Conservation (phyloP, 2,797 vertebrate genomes). For the Orientallactaga sibirica region DNA sequence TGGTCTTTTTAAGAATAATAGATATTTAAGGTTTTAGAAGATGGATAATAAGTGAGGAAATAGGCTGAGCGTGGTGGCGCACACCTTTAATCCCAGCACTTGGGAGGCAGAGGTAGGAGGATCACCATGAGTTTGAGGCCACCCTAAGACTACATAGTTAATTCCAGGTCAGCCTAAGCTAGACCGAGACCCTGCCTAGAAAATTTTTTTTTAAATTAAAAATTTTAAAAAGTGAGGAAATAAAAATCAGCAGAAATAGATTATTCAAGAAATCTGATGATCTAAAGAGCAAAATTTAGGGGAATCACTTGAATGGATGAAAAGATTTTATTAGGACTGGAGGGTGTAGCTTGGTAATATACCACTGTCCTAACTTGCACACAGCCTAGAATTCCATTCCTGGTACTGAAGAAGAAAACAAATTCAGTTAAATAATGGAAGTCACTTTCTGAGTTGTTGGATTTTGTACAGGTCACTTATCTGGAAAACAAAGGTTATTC, state of each 20-base stretch:
- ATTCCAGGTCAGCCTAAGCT: too few relatives aligned
- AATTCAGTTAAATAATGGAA: background rate
- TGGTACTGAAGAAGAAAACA: background rate
- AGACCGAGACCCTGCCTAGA: too few relatives aligned
- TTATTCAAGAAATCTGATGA: constrained; percentile 55
- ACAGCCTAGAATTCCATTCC: background rate
- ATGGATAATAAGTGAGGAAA: constrained; percentile 53
- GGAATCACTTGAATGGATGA: background rate
- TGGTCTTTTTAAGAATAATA: constrained; percentile 25
- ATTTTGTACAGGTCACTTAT: background rate
- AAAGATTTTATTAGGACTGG: background rate
- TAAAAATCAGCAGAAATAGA: constrained; percentile 44
- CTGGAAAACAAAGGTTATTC: background rate
- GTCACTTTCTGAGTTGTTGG: constrained; percentile 29
- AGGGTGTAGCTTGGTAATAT: background rate
- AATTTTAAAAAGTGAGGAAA: background rate
- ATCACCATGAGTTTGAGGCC: too few relatives aligned
- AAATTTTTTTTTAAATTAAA: too few relatives aligned
- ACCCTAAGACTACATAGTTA: too few relatives aligned
- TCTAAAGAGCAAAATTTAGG: constrained; percentile 46
- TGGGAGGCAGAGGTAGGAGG: too few relatives aligned
- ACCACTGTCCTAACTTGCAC: background rate
- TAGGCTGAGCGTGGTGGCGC: background rate
- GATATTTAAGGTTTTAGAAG: constrained; percentile 6
- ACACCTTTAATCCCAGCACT: too few relatives aligned